Percentiles rank a stretch among this genome's conserved stretches.
phyloP scores from a whole-genome alignment of 2,113 vertebrate genomes.

The Butorides virescens region DNA sequence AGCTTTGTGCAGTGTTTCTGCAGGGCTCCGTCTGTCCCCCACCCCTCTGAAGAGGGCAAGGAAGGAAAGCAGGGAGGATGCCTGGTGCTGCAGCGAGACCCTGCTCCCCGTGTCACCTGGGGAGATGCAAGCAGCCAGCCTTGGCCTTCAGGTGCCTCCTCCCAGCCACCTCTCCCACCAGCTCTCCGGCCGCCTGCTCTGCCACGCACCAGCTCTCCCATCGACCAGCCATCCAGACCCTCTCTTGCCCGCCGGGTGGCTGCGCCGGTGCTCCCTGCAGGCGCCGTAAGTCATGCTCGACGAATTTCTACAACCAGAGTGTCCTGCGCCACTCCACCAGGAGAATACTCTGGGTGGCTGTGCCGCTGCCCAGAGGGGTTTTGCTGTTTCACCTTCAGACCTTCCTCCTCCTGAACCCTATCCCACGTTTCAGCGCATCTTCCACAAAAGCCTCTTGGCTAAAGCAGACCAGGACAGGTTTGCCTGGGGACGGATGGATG shows the following conservation, averaged over 20 bases:
- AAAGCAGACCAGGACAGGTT: not conserved
- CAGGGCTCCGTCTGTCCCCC: not conserved
- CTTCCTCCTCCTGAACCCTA: not conserved
- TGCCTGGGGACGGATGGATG: not conserved
- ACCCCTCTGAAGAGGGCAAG: not conserved
- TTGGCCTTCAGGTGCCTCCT: not conserved
- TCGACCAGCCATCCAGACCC: not conserved
- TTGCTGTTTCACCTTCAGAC: not conserved
- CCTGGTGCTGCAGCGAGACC: not conserved
- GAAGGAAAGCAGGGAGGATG: not conserved
- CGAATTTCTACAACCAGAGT: not conserved
- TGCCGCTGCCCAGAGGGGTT: not conserved
- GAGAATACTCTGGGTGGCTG: not conserved
- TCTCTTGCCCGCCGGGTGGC: not conserved
- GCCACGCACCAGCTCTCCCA: not conserved
- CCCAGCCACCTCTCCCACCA: not conserved
- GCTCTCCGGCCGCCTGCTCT: not conserved
- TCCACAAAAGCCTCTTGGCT: not conserved
- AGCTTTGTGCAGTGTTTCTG: not conserved
- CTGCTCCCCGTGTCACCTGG: not conserved
- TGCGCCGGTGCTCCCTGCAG: not conserved
- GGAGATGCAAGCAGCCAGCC: not conserved
- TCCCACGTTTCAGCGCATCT: not conserved
- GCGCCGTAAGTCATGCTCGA: not conserved
- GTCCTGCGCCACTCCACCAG: accelerated